Conservation (phyloP, 2,888 invertebrate species). For the Machimus rusticus region DNA sequence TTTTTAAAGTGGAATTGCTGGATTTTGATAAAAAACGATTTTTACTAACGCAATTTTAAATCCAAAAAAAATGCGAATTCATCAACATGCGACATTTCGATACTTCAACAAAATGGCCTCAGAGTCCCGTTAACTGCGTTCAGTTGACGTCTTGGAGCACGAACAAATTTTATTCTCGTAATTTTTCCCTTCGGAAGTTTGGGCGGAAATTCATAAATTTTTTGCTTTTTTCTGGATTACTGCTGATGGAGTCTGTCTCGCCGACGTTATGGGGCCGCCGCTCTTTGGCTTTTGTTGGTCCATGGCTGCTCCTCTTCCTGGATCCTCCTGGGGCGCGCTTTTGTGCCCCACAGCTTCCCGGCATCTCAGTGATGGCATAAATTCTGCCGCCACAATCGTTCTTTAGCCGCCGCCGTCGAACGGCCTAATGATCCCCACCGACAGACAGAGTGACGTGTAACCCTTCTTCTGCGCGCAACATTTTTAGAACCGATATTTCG, state of each 20-base stretch:
- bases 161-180: neutral
- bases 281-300: neutral
- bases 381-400: neutral
- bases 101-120: neutral
- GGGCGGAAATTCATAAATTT: slow-evolving; percentile 43
- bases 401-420: neutral
- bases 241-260: slow-evolving; percentile 38
- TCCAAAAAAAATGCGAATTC: neutral
- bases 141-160: neutral
- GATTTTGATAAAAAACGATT: neutral
- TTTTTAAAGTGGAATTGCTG: neutral
- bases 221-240: slow-evolving; percentile 17
- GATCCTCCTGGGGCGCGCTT: neutral
- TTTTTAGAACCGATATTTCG: neutral
- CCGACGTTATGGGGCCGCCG: slow-evolving; percentile 5
- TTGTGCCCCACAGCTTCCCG: neutral
- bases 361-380: neutral
- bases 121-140: neutral
- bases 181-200: slow-evolving; percentile 28
- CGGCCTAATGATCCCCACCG: neutral
- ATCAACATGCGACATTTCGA: neutral
- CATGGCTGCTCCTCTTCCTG: neutral
- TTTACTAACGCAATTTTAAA: neutral
- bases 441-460: neutral
- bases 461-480: neutral